phyloP scores from a whole-genome alignment of 2,888 invertebrate species.

The Encarsia formosa region DNA sequence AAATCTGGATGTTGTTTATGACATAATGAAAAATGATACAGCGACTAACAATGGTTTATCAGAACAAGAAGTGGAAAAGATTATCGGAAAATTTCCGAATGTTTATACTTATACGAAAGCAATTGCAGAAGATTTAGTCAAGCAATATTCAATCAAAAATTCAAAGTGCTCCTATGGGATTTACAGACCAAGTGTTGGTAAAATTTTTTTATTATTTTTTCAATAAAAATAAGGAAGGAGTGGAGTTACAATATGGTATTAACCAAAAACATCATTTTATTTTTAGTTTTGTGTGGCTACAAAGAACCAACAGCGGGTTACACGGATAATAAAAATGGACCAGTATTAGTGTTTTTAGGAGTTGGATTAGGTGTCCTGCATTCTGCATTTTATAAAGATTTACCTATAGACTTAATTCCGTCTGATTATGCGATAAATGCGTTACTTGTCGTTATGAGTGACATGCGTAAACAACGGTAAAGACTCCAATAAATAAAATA shows the following conservation, averaged over 20 bases:
- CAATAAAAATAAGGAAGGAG: too few relatives aligned
- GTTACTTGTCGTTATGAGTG: constrained; percentile 34
- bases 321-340: constrained; percentile 31
- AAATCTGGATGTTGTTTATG: constrained; percentile 31
- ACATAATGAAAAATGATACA: constrained; percentile 32
- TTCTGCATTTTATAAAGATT: constrained; percentile 9
- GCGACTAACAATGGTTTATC: constrained; percentile 29
- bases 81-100: constrained; percentile 33
- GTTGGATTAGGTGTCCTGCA: constrained; percentile 31
- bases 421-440: constrained; percentile 35
- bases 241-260: too few relatives aligned
- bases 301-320: constrained; percentile 34
- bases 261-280: too few relatives aligned
- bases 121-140: constrained; percentile 35
- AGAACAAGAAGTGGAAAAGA: constrained; percentile 19
- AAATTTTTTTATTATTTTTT: too few relatives aligned
- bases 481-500: too few relatives aligned
- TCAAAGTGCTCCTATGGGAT: constrained; percentile 33
- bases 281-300: constrained; percentile 31
- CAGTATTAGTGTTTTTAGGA: constrained; percentile 13
- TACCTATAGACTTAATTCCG: constrained; percentile 32
- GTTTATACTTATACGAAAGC: constrained; percentile 36
- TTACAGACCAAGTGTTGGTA: constrained; percentile 38
- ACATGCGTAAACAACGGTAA: constrained; percentile 31
- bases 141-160: constrained; percentile 26